Evolutionary conservation across 2,113 vertebrate genomes (phyloP).

Genomic region (Neogobius melanostomus): DNA sequence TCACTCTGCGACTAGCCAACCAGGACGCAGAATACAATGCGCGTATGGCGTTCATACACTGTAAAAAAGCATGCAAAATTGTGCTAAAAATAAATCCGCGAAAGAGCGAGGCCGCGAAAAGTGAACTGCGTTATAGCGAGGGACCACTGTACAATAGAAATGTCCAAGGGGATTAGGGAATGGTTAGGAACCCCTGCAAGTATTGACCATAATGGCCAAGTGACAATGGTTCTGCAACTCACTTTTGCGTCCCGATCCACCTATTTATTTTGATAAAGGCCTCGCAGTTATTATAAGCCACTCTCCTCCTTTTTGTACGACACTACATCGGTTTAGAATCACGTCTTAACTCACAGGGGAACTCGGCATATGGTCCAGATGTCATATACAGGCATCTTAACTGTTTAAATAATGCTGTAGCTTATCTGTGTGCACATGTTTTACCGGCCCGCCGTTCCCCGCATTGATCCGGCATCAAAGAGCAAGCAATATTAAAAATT

Average conservation of each 20-base stretch:
- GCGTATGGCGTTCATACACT: too few relatives aligned
- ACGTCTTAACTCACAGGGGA: neutral
- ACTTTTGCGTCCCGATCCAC: neutral
- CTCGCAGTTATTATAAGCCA: neutral
- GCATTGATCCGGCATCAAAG: conserved; percentile 28
- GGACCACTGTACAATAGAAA: too few relatives aligned
- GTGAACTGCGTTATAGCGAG: too few relatives aligned
- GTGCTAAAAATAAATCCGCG: too few relatives aligned
- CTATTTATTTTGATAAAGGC: neutral
- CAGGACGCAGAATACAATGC: too few relatives aligned
- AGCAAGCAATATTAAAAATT: conserved; percentile 27
- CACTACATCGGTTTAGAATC: neutral
- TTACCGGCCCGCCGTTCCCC: neutral
- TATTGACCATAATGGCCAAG: too few relatives aligned
- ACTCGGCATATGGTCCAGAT: neutral
- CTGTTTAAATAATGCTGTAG: neutral
- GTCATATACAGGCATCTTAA: neutral
- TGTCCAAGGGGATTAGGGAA: too few relatives aligned
- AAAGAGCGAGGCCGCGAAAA: too few relatives aligned
- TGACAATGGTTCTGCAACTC: too few relatives aligned
- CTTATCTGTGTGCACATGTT: neutral
- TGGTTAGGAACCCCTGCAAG: too few relatives aligned
- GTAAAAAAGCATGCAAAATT: too few relatives aligned
- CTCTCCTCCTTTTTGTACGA: neutral
- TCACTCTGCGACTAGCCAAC: too few relatives aligned